These are phyloP conservation scores for Plutella xylostella DNA, from an alignment of 2,888 invertebrate genomes.

Conservation along the genomic window DNA sequence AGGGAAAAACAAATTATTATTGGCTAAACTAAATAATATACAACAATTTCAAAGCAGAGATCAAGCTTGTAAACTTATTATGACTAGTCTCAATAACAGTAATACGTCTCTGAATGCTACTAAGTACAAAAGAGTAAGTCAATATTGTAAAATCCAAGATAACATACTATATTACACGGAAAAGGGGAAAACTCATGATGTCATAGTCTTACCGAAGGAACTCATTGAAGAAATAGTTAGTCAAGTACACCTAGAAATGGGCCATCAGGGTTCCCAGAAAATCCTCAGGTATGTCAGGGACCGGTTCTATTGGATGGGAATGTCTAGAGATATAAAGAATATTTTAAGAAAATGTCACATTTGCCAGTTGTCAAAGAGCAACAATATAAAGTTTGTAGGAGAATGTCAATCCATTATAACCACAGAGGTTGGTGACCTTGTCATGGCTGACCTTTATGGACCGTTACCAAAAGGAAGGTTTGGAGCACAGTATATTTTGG, in stretches of 20 bases:
- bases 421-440: conserved; percentile 8
- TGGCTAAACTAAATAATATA: background rate
- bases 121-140: no score
- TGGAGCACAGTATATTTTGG: conserved; percentile 9
- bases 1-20: background rate
- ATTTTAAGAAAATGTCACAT: conserved; percentile 8
- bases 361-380: conserved; percentile 11
- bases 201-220: background rate
- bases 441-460: conserved; percentile 10
- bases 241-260: conserved; percentile 8
- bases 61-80: background rate
- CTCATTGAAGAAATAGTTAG: conserved; percentile 2
- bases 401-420: conserved; percentile 8
- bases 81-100: no score
- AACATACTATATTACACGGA: background rate
- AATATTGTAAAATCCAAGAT: background rate
- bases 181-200: background rate
- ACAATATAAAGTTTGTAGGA: conserved; percentile 8
- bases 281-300: background rate
- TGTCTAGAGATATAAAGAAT: background rate
- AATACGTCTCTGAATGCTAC: background rate
- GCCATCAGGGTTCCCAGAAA: conserved; percentile 11
- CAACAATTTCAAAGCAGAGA: background rate
- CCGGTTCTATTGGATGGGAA: conserved; percentile 6
- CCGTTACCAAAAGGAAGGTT: conserved; percentile 7